These are phyloP conservation scores for Hycleus phaleratus DNA, from an alignment of 1,140 invertebrate species.

Conservation along the genomic window DNA sequence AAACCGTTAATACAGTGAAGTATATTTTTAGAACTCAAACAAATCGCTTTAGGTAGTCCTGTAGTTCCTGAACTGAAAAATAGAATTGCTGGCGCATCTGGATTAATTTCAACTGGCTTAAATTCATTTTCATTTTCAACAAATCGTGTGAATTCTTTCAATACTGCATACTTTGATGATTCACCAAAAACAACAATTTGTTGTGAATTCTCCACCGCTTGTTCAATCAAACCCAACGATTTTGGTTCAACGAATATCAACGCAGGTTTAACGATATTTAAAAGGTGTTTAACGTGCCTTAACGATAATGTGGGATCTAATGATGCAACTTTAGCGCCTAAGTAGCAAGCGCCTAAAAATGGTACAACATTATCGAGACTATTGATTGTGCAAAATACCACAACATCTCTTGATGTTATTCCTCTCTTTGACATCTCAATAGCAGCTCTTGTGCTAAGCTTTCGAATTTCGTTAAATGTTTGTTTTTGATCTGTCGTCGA, in stretches of 20 bases:
- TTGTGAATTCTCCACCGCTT: background rate
- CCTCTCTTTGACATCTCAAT: conserved; percentile 1
- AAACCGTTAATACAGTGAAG: too few species aligned
- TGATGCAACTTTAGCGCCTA: conserved; percentile 1
- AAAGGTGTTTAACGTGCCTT: conserved; percentile 18
- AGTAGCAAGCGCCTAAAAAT: conserved; percentile 1
- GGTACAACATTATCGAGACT: conserved; percentile 6
- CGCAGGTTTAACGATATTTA: conserved; percentile 23
- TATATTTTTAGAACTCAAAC: background rate
- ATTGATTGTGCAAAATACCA: conserved; percentile 1
- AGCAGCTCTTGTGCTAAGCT: conserved; percentile 3
- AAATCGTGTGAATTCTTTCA: conserved; percentile 18
- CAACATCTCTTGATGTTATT: conserved; percentile 5
- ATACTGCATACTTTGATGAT: conserved; percentile 6
- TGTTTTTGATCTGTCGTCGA: conserved; percentile 1
- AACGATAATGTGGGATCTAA: conserved; percentile 25
- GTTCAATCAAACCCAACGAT: conserved; percentile 15
- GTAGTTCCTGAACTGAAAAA: conserved; percentile 62
- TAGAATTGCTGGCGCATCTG: conserved; percentile 32
- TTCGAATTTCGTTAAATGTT: conserved; percentile 1
- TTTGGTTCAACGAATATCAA: conserved; percentile 29
- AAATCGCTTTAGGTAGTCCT: conserved; percentile 61
- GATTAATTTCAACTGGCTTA: conserved; percentile 19
- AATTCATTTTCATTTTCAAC: conserved; percentile 24
- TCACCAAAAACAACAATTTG: conserved; percentile 24